Percentiles rank a stretch among this genome's conserved stretches.
These are phyloP conservation scores for Sitta europaea DNA, from an alignment of 2,113 vertebrate species.

Conservation along the genomic window DNA sequence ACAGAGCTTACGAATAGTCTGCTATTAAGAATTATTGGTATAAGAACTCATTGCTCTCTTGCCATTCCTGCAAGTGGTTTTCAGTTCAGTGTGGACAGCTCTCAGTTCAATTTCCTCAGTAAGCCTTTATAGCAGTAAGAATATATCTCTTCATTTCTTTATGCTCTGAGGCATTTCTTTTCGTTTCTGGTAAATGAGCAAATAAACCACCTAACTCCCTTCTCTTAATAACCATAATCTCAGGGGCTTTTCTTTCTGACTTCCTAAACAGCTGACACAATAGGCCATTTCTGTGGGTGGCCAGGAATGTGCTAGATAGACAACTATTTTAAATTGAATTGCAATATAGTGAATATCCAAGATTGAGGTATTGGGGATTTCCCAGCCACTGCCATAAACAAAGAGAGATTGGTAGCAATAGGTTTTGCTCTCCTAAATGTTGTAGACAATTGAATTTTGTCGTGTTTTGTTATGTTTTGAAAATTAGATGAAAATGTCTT, in stretches of 20 bases:
- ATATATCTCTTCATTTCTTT: not conserved
- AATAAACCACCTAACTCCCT: not conserved
- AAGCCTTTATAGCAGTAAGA: not conserved
- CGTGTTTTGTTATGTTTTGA: not conserved
- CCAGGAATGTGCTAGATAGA: not conserved
- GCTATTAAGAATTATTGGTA: not conserved
- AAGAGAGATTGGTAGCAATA: not conserved
- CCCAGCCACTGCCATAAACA: not conserved
- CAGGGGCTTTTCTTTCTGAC: not conserved
- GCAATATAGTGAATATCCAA: not conserved
- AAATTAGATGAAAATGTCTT: not conserved
- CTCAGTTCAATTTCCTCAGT: not conserved
- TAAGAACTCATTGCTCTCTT: not conserved
- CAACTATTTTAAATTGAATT: not conserved
- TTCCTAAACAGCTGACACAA: not conserved
- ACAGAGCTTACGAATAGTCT: not conserved
- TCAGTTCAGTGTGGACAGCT: not conserved
- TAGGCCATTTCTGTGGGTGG: not conserved
- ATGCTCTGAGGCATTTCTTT: not conserved
- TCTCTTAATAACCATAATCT: not conserved
- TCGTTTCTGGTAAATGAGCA: not conserved
- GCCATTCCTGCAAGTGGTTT: not conserved
- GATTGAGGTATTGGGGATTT: not conserved
- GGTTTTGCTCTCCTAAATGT: not conserved
- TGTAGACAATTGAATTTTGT: not conserved